phyloP scores from a whole-genome alignment of 2,888 invertebrate species.

The Pseudococcus viburni region DNA sequence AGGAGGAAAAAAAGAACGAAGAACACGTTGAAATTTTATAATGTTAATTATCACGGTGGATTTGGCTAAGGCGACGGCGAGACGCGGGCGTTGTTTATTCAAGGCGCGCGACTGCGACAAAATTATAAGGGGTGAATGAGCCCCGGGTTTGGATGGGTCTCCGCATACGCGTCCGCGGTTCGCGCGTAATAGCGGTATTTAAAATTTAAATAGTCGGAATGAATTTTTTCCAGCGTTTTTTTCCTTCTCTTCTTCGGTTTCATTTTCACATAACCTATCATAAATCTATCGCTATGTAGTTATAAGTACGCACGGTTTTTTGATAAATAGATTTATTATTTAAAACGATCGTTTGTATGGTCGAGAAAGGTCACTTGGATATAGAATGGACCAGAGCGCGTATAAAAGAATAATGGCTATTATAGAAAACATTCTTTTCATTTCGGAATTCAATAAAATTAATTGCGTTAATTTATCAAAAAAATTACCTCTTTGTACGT shows the following conservation, averaged over 20 bases:
- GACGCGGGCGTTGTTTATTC: background rate
- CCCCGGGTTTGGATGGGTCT: background rate
- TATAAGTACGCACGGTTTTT: background rate
- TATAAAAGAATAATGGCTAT: conserved; percentile 59
- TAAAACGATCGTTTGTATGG: conserved; percentile 24
- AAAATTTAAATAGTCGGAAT: background rate
- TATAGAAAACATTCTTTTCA: conserved; percentile 61
- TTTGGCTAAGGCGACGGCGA: background rate
- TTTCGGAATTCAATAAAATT: conserved; percentile 65
- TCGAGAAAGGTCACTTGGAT: conserved; percentile 52
- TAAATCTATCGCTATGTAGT: background rate
- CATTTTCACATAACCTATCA: background rate
- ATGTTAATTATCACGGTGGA: conserved; percentile 49
- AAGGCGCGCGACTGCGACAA: conserved; percentile 6
- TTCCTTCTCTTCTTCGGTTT: background rate
- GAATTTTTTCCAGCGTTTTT: background rate
- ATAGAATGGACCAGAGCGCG: conserved; percentile 32
- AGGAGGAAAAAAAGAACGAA: background rate
- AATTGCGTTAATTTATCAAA: conserved; percentile 65
- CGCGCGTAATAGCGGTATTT: conserved; percentile 15
- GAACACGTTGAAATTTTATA: conserved; percentile 51
- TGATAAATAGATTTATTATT: conserved; percentile 58
- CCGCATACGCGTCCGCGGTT: background rate
- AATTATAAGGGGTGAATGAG: conserved; percentile 9
- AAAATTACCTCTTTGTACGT: conserved; percentile 49